A percentile compares a stretch with the other conserved stretches of the same genome.
These are phyloP conservation scores for Macrobrachium rosenbergii DNA, from an alignment of 1,140 invertebrate species.

Conservation along the genomic window DNA sequence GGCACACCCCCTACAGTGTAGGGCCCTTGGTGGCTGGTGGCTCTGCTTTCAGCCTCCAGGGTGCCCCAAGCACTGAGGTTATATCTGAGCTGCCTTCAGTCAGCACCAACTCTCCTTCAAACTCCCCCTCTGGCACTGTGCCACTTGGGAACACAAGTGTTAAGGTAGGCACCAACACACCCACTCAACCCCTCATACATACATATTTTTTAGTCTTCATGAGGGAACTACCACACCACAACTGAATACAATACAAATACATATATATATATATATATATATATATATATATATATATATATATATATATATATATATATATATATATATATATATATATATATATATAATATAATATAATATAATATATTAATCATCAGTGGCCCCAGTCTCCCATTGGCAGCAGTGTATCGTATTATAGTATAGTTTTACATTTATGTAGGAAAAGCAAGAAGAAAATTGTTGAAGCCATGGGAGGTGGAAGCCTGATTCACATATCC, in stretches of 20 bases:
- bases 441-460: too few species aligned
- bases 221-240: slow-evolving; percentile 34
- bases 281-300: too few species aligned
- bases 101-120: slow-evolving; percentile 56
- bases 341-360: too few species aligned
- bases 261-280: too few species aligned
- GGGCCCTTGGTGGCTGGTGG: slow-evolving; percentile 51
- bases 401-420: neutral
- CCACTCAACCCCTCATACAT: slow-evolving; percentile 39
- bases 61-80: slow-evolving; percentile 33
- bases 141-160: slow-evolving; percentile 36
- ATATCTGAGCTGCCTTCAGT: slow-evolving; percentile 50
- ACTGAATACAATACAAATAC: slow-evolving; percentile 4
- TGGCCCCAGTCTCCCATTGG: slow-evolving; percentile 21
- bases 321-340: too few species aligned
- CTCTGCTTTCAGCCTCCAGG: slow-evolving; percentile 29
- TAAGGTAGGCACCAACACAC: slow-evolving; percentile 53
- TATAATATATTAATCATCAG: too few species aligned
- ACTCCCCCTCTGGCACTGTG: slow-evolving; percentile 46
- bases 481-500: slow-evolving; percentile 11
- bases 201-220: slow-evolving; percentile 16
- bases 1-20: slow-evolving; percentile 45
- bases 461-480: slow-evolving; percentile 28
- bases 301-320: too few species aligned
- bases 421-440: too few species aligned